phyloP scores from a whole-genome alignment of 2,113 vertebrate genomes.

The Urocynchramus pylzowi region DNA sequence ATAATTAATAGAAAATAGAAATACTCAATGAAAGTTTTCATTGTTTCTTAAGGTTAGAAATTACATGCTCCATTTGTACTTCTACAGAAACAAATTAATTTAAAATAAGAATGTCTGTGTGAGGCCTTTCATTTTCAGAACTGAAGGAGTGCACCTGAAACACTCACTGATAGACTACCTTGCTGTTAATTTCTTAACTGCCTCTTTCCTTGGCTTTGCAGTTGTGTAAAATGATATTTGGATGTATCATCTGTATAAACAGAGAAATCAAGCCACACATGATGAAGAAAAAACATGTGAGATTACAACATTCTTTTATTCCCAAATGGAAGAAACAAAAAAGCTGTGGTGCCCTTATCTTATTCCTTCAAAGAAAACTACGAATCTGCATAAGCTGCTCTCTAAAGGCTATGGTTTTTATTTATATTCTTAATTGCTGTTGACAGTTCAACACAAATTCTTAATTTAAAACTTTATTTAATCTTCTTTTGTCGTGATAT shows the following conservation, averaged over 20 bases:
- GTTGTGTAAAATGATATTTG: not conserved
- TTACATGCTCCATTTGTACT: not conserved
- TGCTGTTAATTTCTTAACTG: not conserved
- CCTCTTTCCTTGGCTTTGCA: not conserved
- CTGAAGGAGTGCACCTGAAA: not conserved
- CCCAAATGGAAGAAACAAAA: not conserved
- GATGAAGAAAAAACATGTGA: not conserved
- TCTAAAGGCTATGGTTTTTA: not conserved
- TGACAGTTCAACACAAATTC: not conserved
- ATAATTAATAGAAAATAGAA: not conserved
- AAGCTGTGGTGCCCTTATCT: not conserved
- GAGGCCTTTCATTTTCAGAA: not conserved
- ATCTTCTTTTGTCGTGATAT: not conserved
- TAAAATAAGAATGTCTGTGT: not conserved
- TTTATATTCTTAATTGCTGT: not conserved
- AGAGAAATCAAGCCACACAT: not conserved
- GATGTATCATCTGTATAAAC: not conserved
- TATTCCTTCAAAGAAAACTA: not conserved
- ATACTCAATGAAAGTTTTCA: not conserved
- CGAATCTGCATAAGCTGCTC: not conserved
- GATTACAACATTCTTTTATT: not conserved
- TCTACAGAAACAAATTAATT: not conserved
- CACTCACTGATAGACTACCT: not conserved
- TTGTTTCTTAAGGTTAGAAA: not conserved
- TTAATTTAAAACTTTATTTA: not conserved